Evolutionary conservation across 1,140 invertebrate genomes (phyloP).

Genomic region (Solen grandis): DNA sequence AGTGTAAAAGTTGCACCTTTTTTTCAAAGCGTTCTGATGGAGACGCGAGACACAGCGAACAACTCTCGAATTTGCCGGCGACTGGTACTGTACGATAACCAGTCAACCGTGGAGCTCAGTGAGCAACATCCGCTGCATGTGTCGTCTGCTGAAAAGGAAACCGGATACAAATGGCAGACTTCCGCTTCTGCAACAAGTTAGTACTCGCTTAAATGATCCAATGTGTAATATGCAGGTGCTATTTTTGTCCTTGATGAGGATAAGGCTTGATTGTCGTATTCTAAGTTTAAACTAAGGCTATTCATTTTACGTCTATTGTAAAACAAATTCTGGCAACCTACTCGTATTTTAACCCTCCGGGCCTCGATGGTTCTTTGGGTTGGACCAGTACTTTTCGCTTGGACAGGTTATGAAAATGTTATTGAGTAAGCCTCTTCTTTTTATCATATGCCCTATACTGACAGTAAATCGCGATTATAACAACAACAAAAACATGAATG

Average conservation of each 20-base stretch:
- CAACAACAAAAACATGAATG: too few species aligned
- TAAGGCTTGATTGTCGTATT: too few species aligned
- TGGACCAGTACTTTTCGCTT: too few species aligned
- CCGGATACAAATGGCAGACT: constrained; percentile 31
- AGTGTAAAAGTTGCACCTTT: too few species aligned
- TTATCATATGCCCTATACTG: too few species aligned
- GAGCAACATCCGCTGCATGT: constrained; percentile 87
- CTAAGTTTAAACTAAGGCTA: not conserved
- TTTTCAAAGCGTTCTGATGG: constrained; percentile 21
- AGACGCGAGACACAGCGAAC: constrained; percentile 56
- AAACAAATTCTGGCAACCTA: not conserved
- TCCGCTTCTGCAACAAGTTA: not conserved
- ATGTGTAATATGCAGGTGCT: not conserved
- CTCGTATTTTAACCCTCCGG: not conserved
- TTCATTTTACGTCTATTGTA: not conserved
- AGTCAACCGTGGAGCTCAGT: constrained; percentile 87
- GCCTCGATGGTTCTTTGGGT: not conserved
- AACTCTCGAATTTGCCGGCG: constrained; percentile 53
- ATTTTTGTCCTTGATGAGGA: not conserved
- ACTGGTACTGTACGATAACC: constrained; percentile 54
- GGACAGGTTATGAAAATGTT: too few species aligned
- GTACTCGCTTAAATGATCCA: not conserved
- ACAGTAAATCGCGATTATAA: too few species aligned
- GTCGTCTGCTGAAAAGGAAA: constrained; percentile 9
- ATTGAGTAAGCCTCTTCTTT: too few species aligned